Evolutionary conservation across 1,140 invertebrate species (phyloP), one percentile per base, ranked within the genome.

Genomic region (Phortica variegata): DNA sequence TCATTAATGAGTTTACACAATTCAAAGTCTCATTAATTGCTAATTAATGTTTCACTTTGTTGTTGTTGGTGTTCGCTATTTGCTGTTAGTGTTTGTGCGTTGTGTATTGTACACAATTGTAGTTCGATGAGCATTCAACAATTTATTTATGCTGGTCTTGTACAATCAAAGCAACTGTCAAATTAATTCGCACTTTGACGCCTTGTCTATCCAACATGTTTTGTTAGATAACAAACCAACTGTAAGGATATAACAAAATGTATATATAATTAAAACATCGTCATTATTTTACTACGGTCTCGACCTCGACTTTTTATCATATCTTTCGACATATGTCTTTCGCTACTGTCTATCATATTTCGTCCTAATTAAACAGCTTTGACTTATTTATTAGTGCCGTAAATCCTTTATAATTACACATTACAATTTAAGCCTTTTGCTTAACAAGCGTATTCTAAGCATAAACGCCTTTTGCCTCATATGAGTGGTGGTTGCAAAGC

Each of bases 331-430:
- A n/a, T n/a, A n/a, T n/a, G n/a, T n/a, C n/a, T n/a, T n/a, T n/a
- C n/a, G n/a, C n/a, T n/a, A 26, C 23, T 6, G 23, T 26, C 23
- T 26, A 26, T 26, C 23, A 26, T 26, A 26, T 26, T 26, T 26
- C 23, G 23, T 26, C 51, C 23, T 62, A 68, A 62, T 68, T 68
- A 66, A 66, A 62, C 51, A 45, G 46, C 54, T 56, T 46, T 57
- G 46, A 49, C 51, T 60, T 51, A 46, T 47, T 49, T 55, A 63
- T 58, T 60, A 54, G 54, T 48, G 52, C 52, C 60, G 51, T 66
- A 68, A 66, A 68, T 66, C 63, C 63, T 55, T 49, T 60, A 61
- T 68, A 66, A 66, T 66, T 61, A 55, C 52, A 49, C 33, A 6
- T 26, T 6, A 26, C 23, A 26, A 26, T 26, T 26, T 26, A 42